Evolutionary conservation across 2,797 vertebrate species (phyloP).

Genomic region (Hoplostethus atlanticus): DNA sequence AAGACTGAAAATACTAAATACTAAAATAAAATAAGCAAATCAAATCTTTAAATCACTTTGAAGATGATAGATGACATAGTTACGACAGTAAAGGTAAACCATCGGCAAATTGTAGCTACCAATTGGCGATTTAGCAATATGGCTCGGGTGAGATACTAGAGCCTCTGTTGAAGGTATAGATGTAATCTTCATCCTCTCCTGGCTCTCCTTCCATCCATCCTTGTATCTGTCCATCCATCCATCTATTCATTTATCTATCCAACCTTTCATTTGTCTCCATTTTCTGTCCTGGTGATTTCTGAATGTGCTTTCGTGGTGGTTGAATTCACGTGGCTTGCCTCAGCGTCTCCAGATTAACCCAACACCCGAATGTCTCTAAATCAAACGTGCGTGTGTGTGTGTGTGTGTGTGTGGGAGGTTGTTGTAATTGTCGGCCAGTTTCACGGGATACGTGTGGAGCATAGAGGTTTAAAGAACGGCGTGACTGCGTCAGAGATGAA

Average conservation of each 20-base stretch:
- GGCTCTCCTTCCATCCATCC: conserved; percentile 51
- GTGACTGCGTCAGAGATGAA: conserved; percentile 1
- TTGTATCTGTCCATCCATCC: conserved; percentile 32
- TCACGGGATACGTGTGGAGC: neutral
- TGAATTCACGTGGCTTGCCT: conserved; percentile 45
- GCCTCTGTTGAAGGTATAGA: conserved; percentile 24
- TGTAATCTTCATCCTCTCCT: conserved; percentile 64
- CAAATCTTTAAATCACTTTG: neutral
- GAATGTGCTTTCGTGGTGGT: conserved; percentile 42
- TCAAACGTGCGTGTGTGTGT: too few relatives aligned
- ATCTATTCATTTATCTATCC: conserved; percentile 48
- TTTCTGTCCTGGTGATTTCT: conserved; percentile 50
- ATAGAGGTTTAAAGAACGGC: neutral
- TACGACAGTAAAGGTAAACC: neutral
- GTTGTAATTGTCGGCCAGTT: neutral
- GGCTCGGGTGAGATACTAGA: conserved; percentile 1
- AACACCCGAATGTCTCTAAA: neutral
- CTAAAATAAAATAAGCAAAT: neutral
- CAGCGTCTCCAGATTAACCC: neutral
- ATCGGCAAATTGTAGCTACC: too few relatives aligned
- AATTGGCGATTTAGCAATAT: conserved; percentile 6
- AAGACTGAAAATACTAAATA: neutral
- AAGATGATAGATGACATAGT: conserved; percentile 5
- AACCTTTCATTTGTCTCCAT: conserved; percentile 52
- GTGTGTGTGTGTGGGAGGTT: neutral